These are phyloP conservation scores for Chrysocyon brachyurus DNA, from an alignment of 2,797 vertebrate genomes.

Conservation along the genomic window DNA sequence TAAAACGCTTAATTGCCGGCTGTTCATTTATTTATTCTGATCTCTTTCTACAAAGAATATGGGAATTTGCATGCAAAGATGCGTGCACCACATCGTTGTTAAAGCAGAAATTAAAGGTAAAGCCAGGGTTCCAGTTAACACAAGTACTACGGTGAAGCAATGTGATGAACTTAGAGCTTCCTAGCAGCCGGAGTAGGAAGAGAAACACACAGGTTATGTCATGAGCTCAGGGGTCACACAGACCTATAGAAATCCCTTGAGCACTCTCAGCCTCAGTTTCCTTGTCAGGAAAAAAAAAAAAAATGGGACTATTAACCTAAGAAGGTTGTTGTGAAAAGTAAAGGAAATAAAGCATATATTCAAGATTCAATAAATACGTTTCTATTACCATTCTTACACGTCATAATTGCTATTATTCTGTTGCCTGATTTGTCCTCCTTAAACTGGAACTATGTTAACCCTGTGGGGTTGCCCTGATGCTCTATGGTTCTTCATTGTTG, in stretches of 20 bases:
- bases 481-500: neutral
- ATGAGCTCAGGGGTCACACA: neutral
- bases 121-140: neutral
- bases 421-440: neutral
- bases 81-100: neutral
- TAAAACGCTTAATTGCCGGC: neutral
- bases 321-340: neutral
- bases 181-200: constrained; percentile 13
- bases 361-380: neutral
- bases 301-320: neutral
- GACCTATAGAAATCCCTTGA: neutral
- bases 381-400: neutral
- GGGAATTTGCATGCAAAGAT: constrained; percentile 13
- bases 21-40: constrained; percentile 13
- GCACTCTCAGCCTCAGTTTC: neutral
- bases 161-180: neutral
- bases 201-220: neutral
- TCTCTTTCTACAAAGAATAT: constrained; percentile 7
- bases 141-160: neutral
- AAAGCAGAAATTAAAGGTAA: constrained; percentile 48
- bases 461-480: neutral
- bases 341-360: constrained; percentile 22
- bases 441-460: neutral
- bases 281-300: neutral
- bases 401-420: neutral